phyloP scores from a whole-genome alignment of 2,797 vertebrate species.

The Acipenser ruthenus region DNA sequence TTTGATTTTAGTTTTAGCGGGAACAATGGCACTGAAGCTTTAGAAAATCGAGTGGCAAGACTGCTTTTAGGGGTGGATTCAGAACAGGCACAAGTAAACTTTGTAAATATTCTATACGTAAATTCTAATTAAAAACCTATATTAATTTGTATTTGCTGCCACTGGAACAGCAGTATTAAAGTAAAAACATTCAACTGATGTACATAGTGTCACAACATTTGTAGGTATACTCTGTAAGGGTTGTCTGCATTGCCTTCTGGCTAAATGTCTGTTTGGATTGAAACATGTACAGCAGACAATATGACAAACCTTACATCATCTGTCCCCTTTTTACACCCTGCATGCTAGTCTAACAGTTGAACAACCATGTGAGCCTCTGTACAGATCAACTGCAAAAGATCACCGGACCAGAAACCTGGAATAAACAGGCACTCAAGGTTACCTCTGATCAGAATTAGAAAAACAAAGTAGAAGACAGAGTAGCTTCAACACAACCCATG shows the following conservation, averaged over 20 bases:
- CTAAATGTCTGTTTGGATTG: background rate
- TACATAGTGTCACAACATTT: conserved; percentile 16
- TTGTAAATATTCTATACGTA: too few species aligned
- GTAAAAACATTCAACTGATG: conserved; percentile 11
- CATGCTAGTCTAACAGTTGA: background rate
- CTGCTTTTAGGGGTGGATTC: too few species aligned
- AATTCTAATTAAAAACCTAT: background rate
- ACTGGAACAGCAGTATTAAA: background rate
- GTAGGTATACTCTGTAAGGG: background rate
- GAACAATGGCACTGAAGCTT: too few species aligned
- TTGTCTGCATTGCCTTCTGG: conserved; percentile 8
- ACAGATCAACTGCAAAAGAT: background rate
- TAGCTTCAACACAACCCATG: too few species aligned
- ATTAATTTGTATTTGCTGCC: background rate
- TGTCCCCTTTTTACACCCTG: background rate
- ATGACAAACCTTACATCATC: background rate
- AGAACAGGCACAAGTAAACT: too few species aligned
- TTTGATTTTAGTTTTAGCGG: too few species aligned
- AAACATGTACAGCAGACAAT: background rate
- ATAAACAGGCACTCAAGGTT: background rate
- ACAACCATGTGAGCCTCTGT: background rate
- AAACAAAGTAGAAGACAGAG: background rate
- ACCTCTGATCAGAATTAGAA: background rate
- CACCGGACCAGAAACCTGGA: background rate
- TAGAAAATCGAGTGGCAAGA: too few species aligned